Percentiles rank a stretch among this genome's conserved stretches.
Evolutionary conservation across 2,888 invertebrate genomes (phyloP).

Genomic region (Crossocerus cetratus): DNA sequence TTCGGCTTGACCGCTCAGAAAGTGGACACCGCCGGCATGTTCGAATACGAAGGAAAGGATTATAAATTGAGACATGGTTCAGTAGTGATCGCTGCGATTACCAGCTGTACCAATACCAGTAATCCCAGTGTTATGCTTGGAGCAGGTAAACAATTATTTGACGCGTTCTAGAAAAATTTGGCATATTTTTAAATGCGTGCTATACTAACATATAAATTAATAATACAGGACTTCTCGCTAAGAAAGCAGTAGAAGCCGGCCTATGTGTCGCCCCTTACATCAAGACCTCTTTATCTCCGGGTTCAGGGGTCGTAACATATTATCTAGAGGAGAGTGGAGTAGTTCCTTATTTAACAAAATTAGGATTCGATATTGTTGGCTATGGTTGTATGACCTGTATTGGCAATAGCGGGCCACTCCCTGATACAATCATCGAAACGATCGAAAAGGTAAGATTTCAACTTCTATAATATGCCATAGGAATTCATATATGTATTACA

Average conservation of each 20-base stretch:
- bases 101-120: conserved; percentile 98
- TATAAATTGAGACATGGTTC: conserved; percentile 92
- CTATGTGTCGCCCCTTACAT: conserved; percentile 93
- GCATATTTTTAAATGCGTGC: not conserved
- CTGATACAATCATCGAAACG: conserved; percentile 80
- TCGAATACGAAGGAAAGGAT: conserved; percentile 88
- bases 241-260: conserved; percentile 95
- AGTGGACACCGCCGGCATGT: conserved; percentile 82
- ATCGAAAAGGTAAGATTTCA: conserved; percentile 67
- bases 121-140: conserved; percentile 99
- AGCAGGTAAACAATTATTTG: conserved; percentile 83
- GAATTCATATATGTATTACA: not conserved
- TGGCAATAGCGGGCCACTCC: conserved; percentile 97
- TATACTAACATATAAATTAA: not conserved
- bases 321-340: conserved; percentile 94
- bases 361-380: conserved; percentile 97
- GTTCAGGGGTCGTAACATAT: conserved; percentile 96
- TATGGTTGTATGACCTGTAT: conserved; percentile 99
- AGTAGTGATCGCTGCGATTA: conserved; percentile 98
- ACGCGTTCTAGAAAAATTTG: not conserved
- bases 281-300: conserved; percentile 97
- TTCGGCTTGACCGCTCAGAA: conserved; percentile 87
- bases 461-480: not conserved
- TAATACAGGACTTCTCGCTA: conserved; percentile 87
- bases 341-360: conserved; percentile 88